Conservation (phyloP, 2,113 vertebrate genomes). For the Trogon surrucura region DNA sequence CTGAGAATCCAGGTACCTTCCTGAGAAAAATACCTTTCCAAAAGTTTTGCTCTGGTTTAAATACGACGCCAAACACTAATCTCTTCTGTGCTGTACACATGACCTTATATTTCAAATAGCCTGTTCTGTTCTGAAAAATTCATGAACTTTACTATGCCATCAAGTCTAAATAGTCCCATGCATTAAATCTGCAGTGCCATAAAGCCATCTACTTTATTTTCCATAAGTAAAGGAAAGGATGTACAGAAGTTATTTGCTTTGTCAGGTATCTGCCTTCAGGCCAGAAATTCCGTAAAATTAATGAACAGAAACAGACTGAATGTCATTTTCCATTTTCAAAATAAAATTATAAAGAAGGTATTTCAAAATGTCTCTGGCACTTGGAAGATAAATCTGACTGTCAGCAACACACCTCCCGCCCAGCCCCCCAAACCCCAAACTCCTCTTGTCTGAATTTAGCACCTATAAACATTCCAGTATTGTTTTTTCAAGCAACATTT, state of each 20-base stretch:
- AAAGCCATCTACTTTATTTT: background rate
- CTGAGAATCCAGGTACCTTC: background rate
- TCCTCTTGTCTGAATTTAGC: background rate
- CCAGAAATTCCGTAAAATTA: background rate
- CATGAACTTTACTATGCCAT: background rate
- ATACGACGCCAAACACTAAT: background rate
- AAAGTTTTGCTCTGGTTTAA: background rate
- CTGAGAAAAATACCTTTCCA: background rate
- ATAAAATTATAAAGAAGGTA: background rate
- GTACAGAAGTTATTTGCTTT: background rate
- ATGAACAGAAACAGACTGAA: background rate
- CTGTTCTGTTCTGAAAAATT: constrained; percentile 1
- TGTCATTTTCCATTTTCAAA: background rate
- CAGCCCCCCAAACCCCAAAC: background rate
- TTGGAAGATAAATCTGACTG: background rate
- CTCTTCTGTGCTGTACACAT: background rate
- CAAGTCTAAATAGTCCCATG: background rate
- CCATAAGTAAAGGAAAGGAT: background rate
- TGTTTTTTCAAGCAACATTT: constrained; percentile 21
- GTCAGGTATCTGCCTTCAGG: background rate
- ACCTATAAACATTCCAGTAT: background rate
- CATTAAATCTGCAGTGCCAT: background rate
- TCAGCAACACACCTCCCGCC: background rate
- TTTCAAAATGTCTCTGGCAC: background rate
- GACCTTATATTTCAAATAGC: background rate